These are phyloP conservation scores for Cheilosia grossa DNA, from an alignment of 2,888 invertebrate genomes.

Conservation along the genomic window DNA sequence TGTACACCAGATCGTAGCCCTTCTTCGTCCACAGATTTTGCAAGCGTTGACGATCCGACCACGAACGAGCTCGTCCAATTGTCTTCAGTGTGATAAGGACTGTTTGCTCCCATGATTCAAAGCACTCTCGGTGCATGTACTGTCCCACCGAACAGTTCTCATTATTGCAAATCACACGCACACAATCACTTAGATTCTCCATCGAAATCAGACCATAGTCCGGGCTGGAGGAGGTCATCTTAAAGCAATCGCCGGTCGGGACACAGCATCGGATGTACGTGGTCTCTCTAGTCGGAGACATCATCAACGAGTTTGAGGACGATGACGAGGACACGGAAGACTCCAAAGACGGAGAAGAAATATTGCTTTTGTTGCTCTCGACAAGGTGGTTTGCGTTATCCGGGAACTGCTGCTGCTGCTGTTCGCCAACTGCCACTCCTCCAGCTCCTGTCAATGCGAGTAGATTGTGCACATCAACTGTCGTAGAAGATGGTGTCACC, in stretches of 20 bases:
- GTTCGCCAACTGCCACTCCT: conserved; percentile 51
- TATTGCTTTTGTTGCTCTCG: conserved; percentile 43
- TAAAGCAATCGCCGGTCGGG: conserved; percentile 91
- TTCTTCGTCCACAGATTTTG: conserved; percentile 99
- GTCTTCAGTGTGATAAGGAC: conserved; percentile 95
- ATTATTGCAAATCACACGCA: conserved; percentile 97
- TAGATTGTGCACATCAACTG: conserved; percentile 82
- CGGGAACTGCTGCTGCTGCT: conserved; percentile 61
- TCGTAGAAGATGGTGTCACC: conserved; percentile 75
- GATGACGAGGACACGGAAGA: conserved; percentile 50
- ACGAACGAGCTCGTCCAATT: conserved; percentile 95
- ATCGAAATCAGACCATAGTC: conserved; percentile 85
- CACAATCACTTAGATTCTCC: conserved; percentile 90
- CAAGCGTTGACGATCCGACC: conserved; percentile 96
- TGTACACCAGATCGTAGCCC: conserved; percentile 97
- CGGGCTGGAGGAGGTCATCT: conserved; percentile 83
- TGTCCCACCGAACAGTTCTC: conserved; percentile 94
- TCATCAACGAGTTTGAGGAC: conserved; percentile 71
- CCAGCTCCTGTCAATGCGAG: conserved; percentile 70
- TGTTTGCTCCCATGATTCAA: conserved; percentile 96
- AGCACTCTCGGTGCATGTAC: conserved; percentile 98
- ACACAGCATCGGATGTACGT: conserved; percentile 89
- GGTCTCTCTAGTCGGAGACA: conserved; percentile 78
- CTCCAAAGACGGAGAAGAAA: conserved; percentile 46
- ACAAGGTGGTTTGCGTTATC: conserved; percentile 40